Evolutionary conservation across 2,797 vertebrate genomes (phyloP).

Genomic region (Lycodopsis pacificus): DNA sequence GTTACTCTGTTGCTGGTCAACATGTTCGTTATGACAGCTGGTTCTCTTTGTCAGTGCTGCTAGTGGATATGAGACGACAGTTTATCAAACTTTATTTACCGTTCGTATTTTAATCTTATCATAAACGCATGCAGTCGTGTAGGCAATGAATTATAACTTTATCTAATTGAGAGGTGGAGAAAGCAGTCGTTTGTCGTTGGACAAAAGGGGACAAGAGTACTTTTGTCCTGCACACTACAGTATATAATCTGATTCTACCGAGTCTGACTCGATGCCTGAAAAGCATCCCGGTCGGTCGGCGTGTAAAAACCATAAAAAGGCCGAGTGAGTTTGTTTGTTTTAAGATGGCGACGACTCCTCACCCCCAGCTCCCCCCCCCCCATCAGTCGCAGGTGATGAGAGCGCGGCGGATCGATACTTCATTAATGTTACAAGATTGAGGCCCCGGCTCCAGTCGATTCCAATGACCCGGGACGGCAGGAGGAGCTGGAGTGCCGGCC

Average conservation of each 20-base stretch:
- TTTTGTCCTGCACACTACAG: background rate
- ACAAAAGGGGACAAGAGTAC: background rate
- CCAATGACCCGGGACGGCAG: conserved; percentile 43
- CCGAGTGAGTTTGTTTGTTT: conserved; percentile 8
- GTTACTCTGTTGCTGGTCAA: background rate
- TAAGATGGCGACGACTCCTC: conserved; percentile 19
- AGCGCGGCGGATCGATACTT: conserved; percentile 69
- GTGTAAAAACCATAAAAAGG: conserved; percentile 1
- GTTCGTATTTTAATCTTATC: background rate
- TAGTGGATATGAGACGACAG: background rate
- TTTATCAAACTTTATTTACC: background rate
- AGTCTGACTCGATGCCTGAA: background rate
- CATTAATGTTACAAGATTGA: conserved; percentile 73
- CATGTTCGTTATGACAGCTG: background rate
- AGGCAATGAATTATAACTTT: background rate
- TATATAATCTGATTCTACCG: background rate
- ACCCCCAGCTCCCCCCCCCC: conserved; percentile 48
- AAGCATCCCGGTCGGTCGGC: background rate
- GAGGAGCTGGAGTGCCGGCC: conserved; percentile 23
- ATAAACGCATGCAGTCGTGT: background rate
- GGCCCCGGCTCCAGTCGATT: conserved; percentile 60
- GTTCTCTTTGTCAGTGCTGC: background rate
- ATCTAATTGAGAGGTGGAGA: background rate
- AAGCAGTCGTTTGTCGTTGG: too few relatives aligned
- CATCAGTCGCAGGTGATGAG: conserved; percentile 48